Conservation (phyloP, 2,797 vertebrate genomes). For the Anguilla anguilla region DNA sequence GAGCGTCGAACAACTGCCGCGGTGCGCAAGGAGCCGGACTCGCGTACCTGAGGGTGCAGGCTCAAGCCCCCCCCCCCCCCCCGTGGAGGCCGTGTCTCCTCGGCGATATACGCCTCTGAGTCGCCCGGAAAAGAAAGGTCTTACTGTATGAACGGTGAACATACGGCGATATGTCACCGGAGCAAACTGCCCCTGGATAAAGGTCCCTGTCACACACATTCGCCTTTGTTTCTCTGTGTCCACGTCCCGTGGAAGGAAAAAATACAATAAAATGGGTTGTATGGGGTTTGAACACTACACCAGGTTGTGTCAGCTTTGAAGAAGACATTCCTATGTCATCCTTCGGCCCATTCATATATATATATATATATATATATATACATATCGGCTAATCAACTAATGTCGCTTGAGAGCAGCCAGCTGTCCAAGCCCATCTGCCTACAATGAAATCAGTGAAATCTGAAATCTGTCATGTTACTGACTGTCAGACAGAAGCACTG, state of each 20-base stretch:
- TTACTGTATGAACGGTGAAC: no score
- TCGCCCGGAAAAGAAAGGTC: no score
- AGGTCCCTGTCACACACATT: neutral
- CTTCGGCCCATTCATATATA: slow-evolving; percentile 19
- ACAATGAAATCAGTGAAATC: slow-evolving; percentile 28
- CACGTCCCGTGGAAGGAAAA: neutral
- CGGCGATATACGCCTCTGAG: neutral
- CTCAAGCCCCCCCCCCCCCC: no score
- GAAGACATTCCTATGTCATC: slow-evolving; percentile 28
- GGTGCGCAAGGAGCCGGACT: neutral
- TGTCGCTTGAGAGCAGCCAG: slow-evolving; percentile 40
- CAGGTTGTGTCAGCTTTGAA: slow-evolving; percentile 38
- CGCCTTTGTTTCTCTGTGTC: neutral
- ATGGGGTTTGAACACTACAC: neutral
- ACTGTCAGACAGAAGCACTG: slow-evolving; percentile 24
- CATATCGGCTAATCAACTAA: slow-evolving; percentile 13
- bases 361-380: neutral
- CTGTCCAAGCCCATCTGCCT: neutral
- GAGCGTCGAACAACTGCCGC: neutral
- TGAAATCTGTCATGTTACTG: slow-evolving; percentile 9
- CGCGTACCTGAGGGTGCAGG: neutral
- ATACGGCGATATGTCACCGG: no score
- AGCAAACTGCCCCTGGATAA: neutral
- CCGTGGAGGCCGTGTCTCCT: neutral
- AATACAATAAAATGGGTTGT: neutral